Base-by-base conservation (phyloP, 2,888 invertebrate species). In the Heteromyza rotundicornis region DNA sequence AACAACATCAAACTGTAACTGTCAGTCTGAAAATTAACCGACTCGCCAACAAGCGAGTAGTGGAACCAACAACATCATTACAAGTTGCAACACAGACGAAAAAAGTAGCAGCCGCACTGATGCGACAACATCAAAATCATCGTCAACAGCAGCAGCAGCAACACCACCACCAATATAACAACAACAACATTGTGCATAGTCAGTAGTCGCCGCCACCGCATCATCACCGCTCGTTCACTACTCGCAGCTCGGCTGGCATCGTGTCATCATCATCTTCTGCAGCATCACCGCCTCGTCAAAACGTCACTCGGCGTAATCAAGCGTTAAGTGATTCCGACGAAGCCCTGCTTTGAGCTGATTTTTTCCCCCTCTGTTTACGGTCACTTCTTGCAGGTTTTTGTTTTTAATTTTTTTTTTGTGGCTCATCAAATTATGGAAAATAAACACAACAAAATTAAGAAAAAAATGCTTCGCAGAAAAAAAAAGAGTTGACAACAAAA, bases 321-420 rank as follows among this genome's bases (percentile, higher is more conserved):
- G 76, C 76, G 76, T 77, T 78, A 77, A 77, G 76, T 77, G 76
- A 78, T 77, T 78, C 78, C 71, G 76, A 71, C 75, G 73, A 77
- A 74, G 76, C 70, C 24, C 23, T n/a, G 32, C 12, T 27, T 12
- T n/a, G n/a, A n/a, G n/a, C n/a, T n/a, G n/a, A n/a, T n/a, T n/a
- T n/a, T n/a, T n/a, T n/a, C n/a, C n/a, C n/a, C n/a, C n/a, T n/a
- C n/a, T n/a, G n/a, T n/a, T n/a, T n/a, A n/a, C n/a, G n/a, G n/a
- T n/a, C n/a, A n/a, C n/a, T n/a, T n/a, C n/a, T n/a, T n/a, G n/a
- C n/a, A n/a, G n/a, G n/a, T n/a, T n/a, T n/a, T n/a, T n/a, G n/a
- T n/a, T n/a, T n/a, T n/a, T n/a, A n/a, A n/a, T n/a, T n/a, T n/a
- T n/a, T n/a, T n/a, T n/a, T n/a, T n/a, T n/a, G n/a, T n/a, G n/a